Evolutionary conservation across 1,140 invertebrate species (phyloP).

Genomic region (Bicyclus anynana): DNA sequence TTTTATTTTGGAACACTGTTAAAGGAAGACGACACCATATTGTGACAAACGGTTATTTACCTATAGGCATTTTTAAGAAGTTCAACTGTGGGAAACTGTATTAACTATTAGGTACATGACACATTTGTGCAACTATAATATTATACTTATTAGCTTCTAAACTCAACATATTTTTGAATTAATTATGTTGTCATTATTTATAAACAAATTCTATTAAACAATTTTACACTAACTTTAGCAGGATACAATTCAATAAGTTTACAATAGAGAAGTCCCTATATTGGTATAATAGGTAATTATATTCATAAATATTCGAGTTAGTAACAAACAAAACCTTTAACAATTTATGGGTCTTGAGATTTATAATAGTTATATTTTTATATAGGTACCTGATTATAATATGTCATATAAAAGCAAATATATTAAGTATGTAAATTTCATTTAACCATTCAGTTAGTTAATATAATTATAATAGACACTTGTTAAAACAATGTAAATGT

Average conservation of each 20-base stretch:
- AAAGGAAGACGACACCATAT: conserved; percentile 47
- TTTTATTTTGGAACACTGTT: conserved; percentile 41
- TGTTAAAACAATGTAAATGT: conserved; percentile 11
- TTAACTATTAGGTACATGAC: not conserved
- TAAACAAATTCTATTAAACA: conserved; percentile 14
- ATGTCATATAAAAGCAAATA: conserved; percentile 19
- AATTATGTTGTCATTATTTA: conserved; percentile 7
- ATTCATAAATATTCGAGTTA: conserved; percentile 18
- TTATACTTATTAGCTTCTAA: conserved; percentile 7
- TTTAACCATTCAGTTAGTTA: conserved; percentile 35
- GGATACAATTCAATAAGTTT: conserved; percentile 15
- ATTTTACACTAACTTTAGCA: conserved; percentile 9
- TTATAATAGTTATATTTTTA: conserved; percentile 7
- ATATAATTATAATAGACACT: not conserved
- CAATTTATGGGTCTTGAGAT: conserved; percentile 14
- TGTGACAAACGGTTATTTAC: conserved; percentile 1
- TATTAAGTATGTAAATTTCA: conserved; percentile 21
- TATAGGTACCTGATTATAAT: conserved; percentile 19
- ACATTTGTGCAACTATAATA: conserved; percentile 20
- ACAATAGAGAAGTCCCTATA: not conserved
- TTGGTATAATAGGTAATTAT: not conserved
- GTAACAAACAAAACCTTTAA: conserved; percentile 25
- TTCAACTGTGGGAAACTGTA: not conserved
- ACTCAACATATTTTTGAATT: not conserved
- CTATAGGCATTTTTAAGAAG: not conserved